A percentile compares a stretch with the other conserved stretches of the same genome.
phyloP scores from a whole-genome alignment of 2,888 invertebrate species.

The Andrena trimmerana region DNA sequence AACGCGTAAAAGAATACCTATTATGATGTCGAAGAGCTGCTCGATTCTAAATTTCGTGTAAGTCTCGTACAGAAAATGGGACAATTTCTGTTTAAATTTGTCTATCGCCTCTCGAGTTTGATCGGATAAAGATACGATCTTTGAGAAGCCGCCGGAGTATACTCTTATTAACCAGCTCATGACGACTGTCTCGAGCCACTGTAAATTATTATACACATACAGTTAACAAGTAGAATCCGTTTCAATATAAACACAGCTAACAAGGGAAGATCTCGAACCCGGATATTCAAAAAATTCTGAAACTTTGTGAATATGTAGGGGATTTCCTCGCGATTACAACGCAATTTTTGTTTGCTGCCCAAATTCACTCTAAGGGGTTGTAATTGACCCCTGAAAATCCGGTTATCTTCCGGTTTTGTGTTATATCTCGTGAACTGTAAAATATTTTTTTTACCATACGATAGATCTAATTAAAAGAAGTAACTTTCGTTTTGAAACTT shows the following conservation, averaged over 20 bases:
- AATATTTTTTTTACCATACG: too few relatives aligned
- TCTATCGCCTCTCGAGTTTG: slow-evolving; percentile 87
- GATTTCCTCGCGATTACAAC: too few relatives aligned
- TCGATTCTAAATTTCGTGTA: slow-evolving; percentile 95
- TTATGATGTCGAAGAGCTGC: slow-evolving; percentile 97
- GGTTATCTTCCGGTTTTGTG: too few relatives aligned
- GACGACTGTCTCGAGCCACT: slow-evolving; percentile 95
- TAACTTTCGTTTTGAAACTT: too few relatives aligned
- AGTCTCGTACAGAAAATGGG: slow-evolving; percentile 94
- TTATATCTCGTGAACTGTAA: too few relatives aligned
- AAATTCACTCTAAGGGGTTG: too few relatives aligned
- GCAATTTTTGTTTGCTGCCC: too few relatives aligned
- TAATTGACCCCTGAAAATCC: too few relatives aligned
- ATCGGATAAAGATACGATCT: slow-evolving; percentile 87
- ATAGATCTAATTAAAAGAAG: too few relatives aligned
- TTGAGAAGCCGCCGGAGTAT: slow-evolving; percentile 89
- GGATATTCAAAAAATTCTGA: too few relatives aligned
- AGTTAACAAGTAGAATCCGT: slow-evolving; percentile 14
- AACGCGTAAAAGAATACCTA: slow-evolving; percentile 86
- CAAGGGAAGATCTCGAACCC: neutral
- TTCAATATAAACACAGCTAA: neutral
- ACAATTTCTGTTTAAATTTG: slow-evolving; percentile 91
- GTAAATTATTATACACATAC: slow-evolving; percentile 21
- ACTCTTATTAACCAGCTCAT: slow-evolving; percentile 95
- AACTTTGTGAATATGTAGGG: too few relatives aligned